A percentile compares a stretch with the other conserved stretches of the same genome.
Evolutionary conservation across 1,140 invertebrate genomes (phyloP).

Genomic region (Philopotamus ludificatus): DNA sequence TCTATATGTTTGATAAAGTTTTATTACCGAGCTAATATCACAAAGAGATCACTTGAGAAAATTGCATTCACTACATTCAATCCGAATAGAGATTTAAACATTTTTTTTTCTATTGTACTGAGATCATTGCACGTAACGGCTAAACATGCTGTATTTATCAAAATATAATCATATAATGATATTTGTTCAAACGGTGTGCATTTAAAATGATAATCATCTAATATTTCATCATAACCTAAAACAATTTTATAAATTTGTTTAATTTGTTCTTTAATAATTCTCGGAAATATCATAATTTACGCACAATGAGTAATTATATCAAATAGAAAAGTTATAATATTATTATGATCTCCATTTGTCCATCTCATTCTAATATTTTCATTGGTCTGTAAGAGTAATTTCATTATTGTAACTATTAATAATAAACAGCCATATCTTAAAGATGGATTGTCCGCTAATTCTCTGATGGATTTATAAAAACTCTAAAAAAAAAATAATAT

Average conservation of each 20-base stretch:
- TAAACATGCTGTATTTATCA: slow-evolving; percentile 25
- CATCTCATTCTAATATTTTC: slow-evolving; percentile 16
- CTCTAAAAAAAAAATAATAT: slow-evolving; percentile 19
- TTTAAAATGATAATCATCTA: slow-evolving; percentile 17
- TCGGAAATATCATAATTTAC: background rate
- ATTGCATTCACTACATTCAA: slow-evolving; percentile 21
- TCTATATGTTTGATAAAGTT: background rate
- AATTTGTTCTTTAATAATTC: background rate
- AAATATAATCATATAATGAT: slow-evolving; percentile 29
- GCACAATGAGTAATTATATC: slow-evolving; percentile 27
- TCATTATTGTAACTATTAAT: slow-evolving; percentile 24
- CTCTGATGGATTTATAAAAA: slow-evolving; percentile 15
- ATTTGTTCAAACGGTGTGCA: slow-evolving; percentile 1
- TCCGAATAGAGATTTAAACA: slow-evolving; percentile 21
- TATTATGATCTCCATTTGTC: slow-evolving; percentile 20
- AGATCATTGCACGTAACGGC: slow-evolving; percentile 24
- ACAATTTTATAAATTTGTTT: background rate
- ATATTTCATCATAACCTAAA: slow-evolving; percentile 30
- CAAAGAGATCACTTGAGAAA: slow-evolving; percentile 31
- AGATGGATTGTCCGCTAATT: slow-evolving; percentile 1
- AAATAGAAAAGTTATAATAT: slow-evolving; percentile 34
- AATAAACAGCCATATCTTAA: slow-evolving; percentile 24
- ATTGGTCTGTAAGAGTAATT: slow-evolving; percentile 15
- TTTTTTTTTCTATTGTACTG: slow-evolving; percentile 23
- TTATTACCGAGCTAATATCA: slow-evolving; percentile 31